These are phyloP conservation scores for Brassicogethes aeneus DNA, from an alignment of 2,888 invertebrate species.

Conservation along the genomic window DNA sequence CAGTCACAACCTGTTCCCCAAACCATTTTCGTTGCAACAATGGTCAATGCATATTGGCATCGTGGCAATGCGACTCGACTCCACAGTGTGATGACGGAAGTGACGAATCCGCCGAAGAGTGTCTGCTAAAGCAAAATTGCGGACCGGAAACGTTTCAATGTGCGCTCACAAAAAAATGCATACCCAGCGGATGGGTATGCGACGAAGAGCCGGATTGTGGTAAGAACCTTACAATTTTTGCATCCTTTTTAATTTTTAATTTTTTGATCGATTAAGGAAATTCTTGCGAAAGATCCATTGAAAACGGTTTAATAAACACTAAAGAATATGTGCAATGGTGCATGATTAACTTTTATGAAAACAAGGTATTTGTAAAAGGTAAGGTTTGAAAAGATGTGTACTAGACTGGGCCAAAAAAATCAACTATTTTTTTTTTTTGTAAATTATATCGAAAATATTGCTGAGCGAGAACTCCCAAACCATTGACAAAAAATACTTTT, in stretches of 20 bases:
- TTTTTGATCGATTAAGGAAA: constrained; percentile 45
- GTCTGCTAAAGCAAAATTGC: constrained; percentile 45
- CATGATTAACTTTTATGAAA: too few relatives aligned
- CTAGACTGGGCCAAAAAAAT: too few relatives aligned
- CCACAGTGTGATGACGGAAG: constrained; percentile 56
- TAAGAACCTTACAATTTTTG: background rate
- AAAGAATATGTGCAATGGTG: too few relatives aligned
- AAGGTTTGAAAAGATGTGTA: too few relatives aligned
- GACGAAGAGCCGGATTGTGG: constrained; percentile 26
- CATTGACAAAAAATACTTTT: too few relatives aligned
- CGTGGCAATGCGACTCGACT: constrained; percentile 55
- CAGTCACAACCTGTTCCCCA: constrained; percentile 14
- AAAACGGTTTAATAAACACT: too few relatives aligned
- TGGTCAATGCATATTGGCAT: constrained; percentile 52
- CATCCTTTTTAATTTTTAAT: background rate
- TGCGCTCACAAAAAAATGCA: constrained; percentile 57
- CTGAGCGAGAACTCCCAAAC: too few relatives aligned
- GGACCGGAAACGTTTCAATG: constrained; percentile 68
- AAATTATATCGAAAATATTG: too few relatives aligned
- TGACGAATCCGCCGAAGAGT: constrained; percentile 47
- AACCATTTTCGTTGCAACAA: constrained; percentile 48
- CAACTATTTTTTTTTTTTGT: too few relatives aligned
- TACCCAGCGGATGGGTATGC: constrained; percentile 48
- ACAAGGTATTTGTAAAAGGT: too few relatives aligned
- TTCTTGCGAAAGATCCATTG: constrained; percentile 56